Percentiles rank a stretch among this genome's conserved stretches.
Conservation (phyloP, 2,888 invertebrate species). For the Willowsia nigromaculata region DNA sequence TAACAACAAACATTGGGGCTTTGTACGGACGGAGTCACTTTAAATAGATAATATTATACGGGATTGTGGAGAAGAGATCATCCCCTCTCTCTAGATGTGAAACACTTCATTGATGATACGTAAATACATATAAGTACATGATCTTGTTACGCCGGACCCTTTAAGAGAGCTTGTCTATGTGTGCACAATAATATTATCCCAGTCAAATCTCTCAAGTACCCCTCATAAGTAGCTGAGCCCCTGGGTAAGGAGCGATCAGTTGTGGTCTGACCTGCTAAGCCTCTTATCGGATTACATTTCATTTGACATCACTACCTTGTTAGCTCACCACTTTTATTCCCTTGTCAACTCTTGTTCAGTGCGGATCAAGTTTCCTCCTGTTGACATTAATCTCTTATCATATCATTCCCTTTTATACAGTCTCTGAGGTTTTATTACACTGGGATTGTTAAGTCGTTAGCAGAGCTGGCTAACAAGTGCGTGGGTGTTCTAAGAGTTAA, state of each 20-base stretch:
- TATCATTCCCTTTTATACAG: neutral
- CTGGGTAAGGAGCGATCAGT: conserved; percentile 64
- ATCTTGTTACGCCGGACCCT: conserved; percentile 40
- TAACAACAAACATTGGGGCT: conserved; percentile 68
- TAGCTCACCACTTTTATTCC: conserved; percentile 69
- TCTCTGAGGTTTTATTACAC: neutral
- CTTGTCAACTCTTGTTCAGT: conserved; percentile 66
- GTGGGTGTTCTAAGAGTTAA: conserved; percentile 32
- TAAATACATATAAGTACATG: conserved; percentile 8
- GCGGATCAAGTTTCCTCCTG: conserved; percentile 62
- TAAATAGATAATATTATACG: neutral
- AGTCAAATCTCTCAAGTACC: conserved; percentile 57
- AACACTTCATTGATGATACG: conserved; percentile 34
- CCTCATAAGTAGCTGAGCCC: conserved; percentile 59
- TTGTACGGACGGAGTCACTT: conserved; percentile 3
- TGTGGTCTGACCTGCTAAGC: conserved; percentile 74
- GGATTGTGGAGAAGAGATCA: neutral
- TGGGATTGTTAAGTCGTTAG: neutral
- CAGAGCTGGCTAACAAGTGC: conserved; percentile 20
- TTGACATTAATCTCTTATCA: conserved; percentile 62
- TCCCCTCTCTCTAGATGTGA: neutral
- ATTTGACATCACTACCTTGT: conserved; percentile 72
- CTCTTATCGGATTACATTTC: conserved; percentile 78
- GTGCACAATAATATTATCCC: no score
- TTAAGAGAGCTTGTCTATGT: neutral